Evolutionary conservation across 2,888 invertebrate species (phyloP).

Genomic region (Lissocephala sabroskyi): DNA sequence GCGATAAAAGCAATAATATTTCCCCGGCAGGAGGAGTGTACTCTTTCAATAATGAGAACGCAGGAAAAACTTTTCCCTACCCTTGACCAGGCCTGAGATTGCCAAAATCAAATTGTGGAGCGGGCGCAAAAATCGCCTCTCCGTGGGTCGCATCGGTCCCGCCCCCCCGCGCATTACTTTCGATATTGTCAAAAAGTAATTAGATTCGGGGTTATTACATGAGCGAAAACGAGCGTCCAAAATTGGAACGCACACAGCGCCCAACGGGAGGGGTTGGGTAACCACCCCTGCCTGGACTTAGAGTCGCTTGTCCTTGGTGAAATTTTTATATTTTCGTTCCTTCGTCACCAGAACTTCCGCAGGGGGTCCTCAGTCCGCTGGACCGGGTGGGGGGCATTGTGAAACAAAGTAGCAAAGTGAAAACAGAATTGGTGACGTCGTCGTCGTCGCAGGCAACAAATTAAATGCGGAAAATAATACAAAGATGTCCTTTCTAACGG

Average conservation of each 20-base stretch:
- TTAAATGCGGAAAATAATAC: constrained; percentile 65
- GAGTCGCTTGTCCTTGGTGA: neutral
- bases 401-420: constrained; percentile 44
- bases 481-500: constrained; percentile 57
- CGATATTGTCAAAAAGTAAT: constrained; percentile 64
- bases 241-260: constrained; percentile 21
- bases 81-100: too few species aligned
- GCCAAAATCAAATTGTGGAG: too few species aligned
- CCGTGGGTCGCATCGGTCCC: neutral
- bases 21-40: too few species aligned
- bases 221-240: constrained; percentile 49
- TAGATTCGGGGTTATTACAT: constrained; percentile 65
- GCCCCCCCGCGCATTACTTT: constrained; percentile 1
- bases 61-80: too few species aligned
- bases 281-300: neutral
- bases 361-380: too few species aligned
- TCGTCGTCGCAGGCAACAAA: constrained; percentile 58
- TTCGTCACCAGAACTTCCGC: too few species aligned
- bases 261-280: neutral
- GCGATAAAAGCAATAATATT: too few species aligned
- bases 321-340: neutral
- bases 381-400: constrained; percentile 28
- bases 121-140: too few species aligned
- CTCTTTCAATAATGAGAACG: neutral
- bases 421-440: constrained; percentile 16